phyloP scores from a whole-genome alignment of 2,888 invertebrate species.

The Lepidonotus clava region DNA sequence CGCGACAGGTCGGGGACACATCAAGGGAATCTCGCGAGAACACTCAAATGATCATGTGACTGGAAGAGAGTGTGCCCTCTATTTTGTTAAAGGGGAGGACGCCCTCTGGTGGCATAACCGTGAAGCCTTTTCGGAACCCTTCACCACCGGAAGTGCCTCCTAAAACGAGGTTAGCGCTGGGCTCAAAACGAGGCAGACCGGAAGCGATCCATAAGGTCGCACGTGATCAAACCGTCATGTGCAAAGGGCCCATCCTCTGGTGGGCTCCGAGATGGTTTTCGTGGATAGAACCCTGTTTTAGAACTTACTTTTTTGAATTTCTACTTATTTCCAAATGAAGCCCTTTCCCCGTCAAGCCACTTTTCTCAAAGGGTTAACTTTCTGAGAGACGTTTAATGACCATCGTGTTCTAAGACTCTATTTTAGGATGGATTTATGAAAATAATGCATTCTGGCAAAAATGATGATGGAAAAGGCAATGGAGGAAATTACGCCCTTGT shows the following conservation, averaged over 20 bases:
- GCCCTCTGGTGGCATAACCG: neutral
- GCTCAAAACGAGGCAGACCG: neutral
- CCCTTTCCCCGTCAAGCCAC: no score
- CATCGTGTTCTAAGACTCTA: no score
- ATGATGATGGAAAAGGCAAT: no score
- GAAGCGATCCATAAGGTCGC: neutral
- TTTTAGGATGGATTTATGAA: no score
- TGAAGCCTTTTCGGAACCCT: no score
- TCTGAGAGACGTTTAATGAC: no score
- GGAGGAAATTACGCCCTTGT: no score
- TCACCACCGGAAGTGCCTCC: no score
- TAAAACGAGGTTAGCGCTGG: neutral
- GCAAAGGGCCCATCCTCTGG: neutral
- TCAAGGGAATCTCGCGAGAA: neutral
- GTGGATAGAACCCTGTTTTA: no score
- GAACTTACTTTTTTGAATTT: neutral
- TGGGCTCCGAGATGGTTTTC: no score
- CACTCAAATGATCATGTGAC: conserved; percentile 9
- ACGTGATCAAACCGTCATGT: neutral
- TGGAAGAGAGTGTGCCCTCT: neutral
- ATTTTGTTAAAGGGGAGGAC: neutral
- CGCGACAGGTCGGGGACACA: neutral
- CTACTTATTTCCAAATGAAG: neutral
- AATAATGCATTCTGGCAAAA: no score
- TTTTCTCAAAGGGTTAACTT: no score